Base-by-base conservation (phyloP, 2,888 invertebrate species). In the Seira ritae region DNA sequence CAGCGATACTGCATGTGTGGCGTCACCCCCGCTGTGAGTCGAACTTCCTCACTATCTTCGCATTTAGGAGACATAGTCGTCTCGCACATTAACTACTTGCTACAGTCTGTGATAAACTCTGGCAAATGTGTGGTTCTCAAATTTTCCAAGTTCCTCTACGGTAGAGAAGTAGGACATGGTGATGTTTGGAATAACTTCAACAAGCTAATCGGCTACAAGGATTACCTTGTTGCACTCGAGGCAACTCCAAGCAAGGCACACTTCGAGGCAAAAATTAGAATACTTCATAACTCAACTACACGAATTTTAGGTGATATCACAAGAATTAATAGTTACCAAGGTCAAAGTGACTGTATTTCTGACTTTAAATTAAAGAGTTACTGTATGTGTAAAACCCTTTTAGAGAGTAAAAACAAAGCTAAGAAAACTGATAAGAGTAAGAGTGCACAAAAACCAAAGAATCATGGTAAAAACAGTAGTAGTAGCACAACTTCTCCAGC, bases 1-100 rank as follows among this genome's bases (percentile, higher is more conserved):
- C 84, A 87, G 76, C 24, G 84, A 22, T 88, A 87, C 66, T 89
- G 89, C 69, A 87, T 88, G 84, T 89, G 89, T 67, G 89, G 89
- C 0, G 88, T 88, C 6, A 84, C 85, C n/a, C 87, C 87, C 0
- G 55, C 55, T 0, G 62, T 85, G 23, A 80, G 78, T 19, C 55
- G 37, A 65, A 67, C 74, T 10, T 84, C 87, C 1, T 19, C 74
- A 4, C 22, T 87, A 15, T 86, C 88, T 0, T 55, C 72, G 3
- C 76, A 84, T 12, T 76, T 88, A 12, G 87, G 87, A 2, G 84
- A 87, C 42, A 76, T 85, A 20, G 84, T 88, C 19, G 60, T 89
- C 0, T 22, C 71, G 4, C 60, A 84, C 15, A 69, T 89, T 0
- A 89, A 88, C 72, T 55, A 71, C n/a, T 17, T 86, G 20, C 66